These are phyloP conservation scores for Tenthredo distinguenda DNA, from an alignment of 2,888 invertebrate species.

Conservation along the genomic window DNA sequence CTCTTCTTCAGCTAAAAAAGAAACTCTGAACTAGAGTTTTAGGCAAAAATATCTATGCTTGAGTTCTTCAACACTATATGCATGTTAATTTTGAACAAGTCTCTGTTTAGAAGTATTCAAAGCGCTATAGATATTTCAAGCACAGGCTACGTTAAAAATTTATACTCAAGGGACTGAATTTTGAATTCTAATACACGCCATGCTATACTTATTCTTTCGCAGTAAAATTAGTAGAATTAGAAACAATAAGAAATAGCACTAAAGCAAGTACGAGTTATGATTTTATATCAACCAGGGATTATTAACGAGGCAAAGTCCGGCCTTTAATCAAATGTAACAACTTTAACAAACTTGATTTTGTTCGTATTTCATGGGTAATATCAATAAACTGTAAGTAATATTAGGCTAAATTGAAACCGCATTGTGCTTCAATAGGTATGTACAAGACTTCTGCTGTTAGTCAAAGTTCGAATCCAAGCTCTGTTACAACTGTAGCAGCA, in stretches of 20 bases:
- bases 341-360: background rate
- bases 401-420: background rate
- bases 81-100: background rate
- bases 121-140: background rate
- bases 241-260: slow-evolving; percentile 11
- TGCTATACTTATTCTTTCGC: background rate
- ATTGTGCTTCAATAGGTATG: slow-evolving; percentile 2
- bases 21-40: slow-evolving; percentile 16
- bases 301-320: background rate
- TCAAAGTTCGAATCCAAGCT: slow-evolving; percentile 37
- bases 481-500: slow-evolving; percentile 45
- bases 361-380: background rate
- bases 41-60: background rate
- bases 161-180: background rate
- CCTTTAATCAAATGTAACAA: background rate
- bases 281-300: background rate
- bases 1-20: slow-evolving; percentile 83
- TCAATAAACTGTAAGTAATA: background rate
- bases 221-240: background rate
- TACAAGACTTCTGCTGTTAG: slow-evolving; percentile 11
- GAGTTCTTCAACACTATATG: background rate
- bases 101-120: background rate
- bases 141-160: background rate
- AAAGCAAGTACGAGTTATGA: slow-evolving; percentile 14
- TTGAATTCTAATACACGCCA: slow-evolving; percentile 20